Evolutionary conservation across 2,888 invertebrate species (phyloP).

Genomic region (Panopea generosa): DNA sequence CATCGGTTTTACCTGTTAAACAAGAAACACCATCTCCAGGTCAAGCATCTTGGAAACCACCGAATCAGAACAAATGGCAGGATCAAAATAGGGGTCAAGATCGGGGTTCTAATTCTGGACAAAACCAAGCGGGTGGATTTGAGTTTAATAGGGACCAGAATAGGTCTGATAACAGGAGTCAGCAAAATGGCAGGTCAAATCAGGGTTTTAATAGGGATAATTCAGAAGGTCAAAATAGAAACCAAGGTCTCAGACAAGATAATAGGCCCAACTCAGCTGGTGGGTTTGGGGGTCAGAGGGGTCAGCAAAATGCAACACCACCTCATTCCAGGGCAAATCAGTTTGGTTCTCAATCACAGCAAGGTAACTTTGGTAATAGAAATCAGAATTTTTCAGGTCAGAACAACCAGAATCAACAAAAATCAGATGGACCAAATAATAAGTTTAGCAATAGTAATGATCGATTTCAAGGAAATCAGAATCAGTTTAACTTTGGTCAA

Average conservation of each 20-base stretch:
- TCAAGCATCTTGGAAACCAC: slow-evolving; percentile 30
- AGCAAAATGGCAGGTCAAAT: slow-evolving; percentile 17
- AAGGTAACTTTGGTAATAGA: slow-evolving; percentile 41
- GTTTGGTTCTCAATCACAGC: slow-evolving; percentile 24
- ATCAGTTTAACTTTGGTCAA: slow-evolving; percentile 40
- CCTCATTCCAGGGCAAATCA: slow-evolving; percentile 39
- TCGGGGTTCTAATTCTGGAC: slow-evolving; percentile 25
- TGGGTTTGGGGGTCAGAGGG: slow-evolving; percentile 47
- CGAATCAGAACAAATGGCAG: slow-evolving; percentile 39
- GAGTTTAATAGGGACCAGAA: slow-evolving; percentile 34
- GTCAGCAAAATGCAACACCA: slow-evolving; percentile 35
- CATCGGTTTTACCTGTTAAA: slow-evolving; percentile 37
- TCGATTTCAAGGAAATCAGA: slow-evolving; percentile 33
- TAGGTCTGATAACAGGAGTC: slow-evolving; percentile 27
- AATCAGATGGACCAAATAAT: slow-evolving; percentile 19
- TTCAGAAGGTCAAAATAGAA: slow-evolving; percentile 43
- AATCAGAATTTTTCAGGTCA: slow-evolving; percentile 44
- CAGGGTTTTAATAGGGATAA: slow-evolving; percentile 37
- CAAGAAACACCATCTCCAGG: slow-evolving; percentile 32
- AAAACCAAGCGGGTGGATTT: slow-evolving; percentile 17
- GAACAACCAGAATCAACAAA: slow-evolving; percentile 23
- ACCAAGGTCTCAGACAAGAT: slow-evolving; percentile 44
- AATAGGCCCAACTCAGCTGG: slow-evolving; percentile 30
- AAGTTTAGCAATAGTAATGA: slow-evolving; percentile 24
- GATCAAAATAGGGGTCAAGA: slow-evolving; percentile 28